phyloP scores from a whole-genome alignment of 2,888 invertebrate genomes.

The Calameuta idolon region DNA sequence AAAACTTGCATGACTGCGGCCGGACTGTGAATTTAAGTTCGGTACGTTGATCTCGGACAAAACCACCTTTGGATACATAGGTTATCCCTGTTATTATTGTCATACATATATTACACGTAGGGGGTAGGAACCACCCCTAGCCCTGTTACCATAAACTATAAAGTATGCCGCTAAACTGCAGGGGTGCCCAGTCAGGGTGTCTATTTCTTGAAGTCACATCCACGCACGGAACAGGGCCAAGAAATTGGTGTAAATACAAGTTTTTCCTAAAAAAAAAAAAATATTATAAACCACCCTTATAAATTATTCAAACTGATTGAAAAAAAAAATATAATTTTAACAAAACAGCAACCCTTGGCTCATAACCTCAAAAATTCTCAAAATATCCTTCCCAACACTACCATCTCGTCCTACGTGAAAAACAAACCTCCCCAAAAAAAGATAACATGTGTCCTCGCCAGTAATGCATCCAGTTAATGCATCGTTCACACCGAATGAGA shows the following conservation, averaged over 20 bases:
- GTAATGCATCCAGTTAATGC: slow-evolving; percentile 7
- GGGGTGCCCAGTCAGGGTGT: slow-evolving; percentile 17
- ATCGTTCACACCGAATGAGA: slow-evolving; percentile 3
- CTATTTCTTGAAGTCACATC: neutral
- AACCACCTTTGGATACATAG: slow-evolving; percentile 34
- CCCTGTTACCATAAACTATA: slow-evolving; percentile 25
- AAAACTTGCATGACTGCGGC: slow-evolving; percentile 53
- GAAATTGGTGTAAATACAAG: neutral
- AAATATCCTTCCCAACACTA: neutral
- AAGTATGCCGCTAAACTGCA: slow-evolving; percentile 24
- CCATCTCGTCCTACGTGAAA: neutral
- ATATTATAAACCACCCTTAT: no score
- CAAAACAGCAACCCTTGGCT: neutral
- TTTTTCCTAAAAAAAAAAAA: no score
- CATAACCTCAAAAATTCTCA: neutral
- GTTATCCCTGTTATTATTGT: slow-evolving; percentile 24
- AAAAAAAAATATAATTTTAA: neutral
- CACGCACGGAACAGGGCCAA: neutral
- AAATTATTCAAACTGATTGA: no score
- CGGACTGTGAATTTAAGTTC: slow-evolving; percentile 54
- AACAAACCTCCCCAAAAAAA: neutral
- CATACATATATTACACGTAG: slow-evolving; percentile 19
- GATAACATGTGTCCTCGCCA: neutral
- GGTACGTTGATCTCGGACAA: slow-evolving; percentile 57
- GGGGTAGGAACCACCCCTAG: slow-evolving; percentile 1